Evolutionary conservation across 2,113 vertebrate species (phyloP).

Genomic region (Girardinichthys multiradiatus): DNA sequence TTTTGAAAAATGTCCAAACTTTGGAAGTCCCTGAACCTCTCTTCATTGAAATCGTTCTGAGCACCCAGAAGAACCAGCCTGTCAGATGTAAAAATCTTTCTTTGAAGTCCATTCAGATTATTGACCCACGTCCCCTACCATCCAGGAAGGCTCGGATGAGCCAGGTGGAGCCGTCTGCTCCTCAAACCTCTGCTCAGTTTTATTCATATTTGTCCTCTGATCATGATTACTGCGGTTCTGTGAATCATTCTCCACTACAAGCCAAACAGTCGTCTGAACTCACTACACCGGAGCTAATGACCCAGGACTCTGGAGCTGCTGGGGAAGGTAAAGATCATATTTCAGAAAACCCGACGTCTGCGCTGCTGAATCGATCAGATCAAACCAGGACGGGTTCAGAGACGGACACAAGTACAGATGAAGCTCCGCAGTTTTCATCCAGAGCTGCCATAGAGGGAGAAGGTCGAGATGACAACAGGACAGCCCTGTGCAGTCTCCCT

Average conservation of each 20-base stretch:
- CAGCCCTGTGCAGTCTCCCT: slow-evolving; percentile 62
- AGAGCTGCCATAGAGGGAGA: background rate
- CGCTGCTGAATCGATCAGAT: background rate
- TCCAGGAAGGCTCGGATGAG: slow-evolving; percentile 50
- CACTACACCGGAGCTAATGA: background rate
- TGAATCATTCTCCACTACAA: slow-evolving; percentile 18
- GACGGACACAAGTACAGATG: background rate
- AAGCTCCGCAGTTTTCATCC: slow-evolving; percentile 5
- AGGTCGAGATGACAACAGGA: background rate
- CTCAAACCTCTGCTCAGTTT: background rate
- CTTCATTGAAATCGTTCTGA: slow-evolving; percentile 77
- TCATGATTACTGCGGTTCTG: slow-evolving; percentile 75
- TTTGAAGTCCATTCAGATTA: slow-evolving; percentile 75
- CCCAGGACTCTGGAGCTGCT: background rate
- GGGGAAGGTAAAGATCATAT: slow-evolving; percentile 1
- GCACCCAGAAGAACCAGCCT: slow-evolving; percentile 78
- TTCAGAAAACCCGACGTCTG: background rate
- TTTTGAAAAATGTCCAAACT: background rate
- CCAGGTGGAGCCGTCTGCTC: slow-evolving; percentile 11
- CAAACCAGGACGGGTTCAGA: slow-evolving; percentile 18
- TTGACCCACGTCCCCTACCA: slow-evolving; percentile 81
- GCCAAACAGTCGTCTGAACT: slow-evolving; percentile 5
- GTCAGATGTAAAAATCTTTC: slow-evolving; percentile 37
- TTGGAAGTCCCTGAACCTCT: slow-evolving; percentile 52
- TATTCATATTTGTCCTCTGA: slow-evolving; percentile 28